Percentiles rank a stretch among this genome's conserved stretches.
These are phyloP conservation scores for Caloenas nicobarica DNA, from an alignment of 2,113 vertebrate species.

Conservation along the genomic window DNA sequence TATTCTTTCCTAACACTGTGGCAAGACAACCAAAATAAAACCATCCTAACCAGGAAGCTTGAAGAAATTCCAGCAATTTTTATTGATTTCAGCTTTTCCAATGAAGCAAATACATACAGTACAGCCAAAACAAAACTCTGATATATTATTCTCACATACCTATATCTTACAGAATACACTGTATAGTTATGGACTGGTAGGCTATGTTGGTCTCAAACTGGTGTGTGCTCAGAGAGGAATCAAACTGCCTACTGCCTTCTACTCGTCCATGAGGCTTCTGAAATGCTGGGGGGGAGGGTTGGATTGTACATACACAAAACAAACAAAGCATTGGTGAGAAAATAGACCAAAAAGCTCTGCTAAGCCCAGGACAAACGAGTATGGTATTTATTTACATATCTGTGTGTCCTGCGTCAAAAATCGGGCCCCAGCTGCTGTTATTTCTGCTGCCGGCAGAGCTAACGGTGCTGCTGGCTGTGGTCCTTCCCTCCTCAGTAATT, in stretches of 20 bases:
- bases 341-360: neutral
- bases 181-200: constrained; percentile 45
- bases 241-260: constrained; percentile 46
- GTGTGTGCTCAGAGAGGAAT: constrained; percentile 27
- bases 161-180: constrained; percentile 66
- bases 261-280: constrained; percentile 59
- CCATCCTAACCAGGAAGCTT: neutral
- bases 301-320: constrained; percentile 55
- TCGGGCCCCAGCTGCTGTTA: neutral
- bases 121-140: constrained; percentile 59
- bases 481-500: neutral
- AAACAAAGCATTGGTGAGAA: constrained; percentile 41
- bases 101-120: constrained; percentile 72
- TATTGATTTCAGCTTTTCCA: constrained; percentile 71
- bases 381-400: constrained; percentile 56
- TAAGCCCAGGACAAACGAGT: neutral
- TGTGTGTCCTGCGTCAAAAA: neutral
- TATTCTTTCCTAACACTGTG: neutral
- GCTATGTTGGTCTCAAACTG: constrained; percentile 15
- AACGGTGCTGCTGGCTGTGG: neutral
- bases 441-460: neutral
- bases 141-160: constrained; percentile 47
- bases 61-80: constrained; percentile 61
- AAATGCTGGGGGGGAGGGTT: constrained; percentile 50
- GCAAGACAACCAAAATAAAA: neutral